These are phyloP conservation scores for Parascotia fuliginaria DNA, from an alignment of 2,888 invertebrate genomes.

Conservation along the genomic window DNA sequence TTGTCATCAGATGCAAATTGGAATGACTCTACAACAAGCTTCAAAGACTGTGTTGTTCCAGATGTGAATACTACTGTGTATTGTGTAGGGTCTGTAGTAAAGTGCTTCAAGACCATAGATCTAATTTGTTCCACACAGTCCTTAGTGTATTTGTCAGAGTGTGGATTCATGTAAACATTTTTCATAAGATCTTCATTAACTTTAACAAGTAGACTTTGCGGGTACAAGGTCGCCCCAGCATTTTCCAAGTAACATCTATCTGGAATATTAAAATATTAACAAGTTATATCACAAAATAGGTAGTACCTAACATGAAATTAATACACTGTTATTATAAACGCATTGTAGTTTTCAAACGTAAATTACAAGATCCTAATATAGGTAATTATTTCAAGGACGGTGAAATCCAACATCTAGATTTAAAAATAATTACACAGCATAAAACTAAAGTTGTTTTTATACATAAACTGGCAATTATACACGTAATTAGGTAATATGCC, in stretches of 20 bases:
- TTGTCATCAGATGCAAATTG: slow-evolving; percentile 75
- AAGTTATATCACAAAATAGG: neutral
- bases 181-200: slow-evolving; percentile 87
- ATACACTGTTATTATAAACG: too few species aligned
- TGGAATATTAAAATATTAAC: slow-evolving; percentile 57
- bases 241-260: slow-evolving; percentile 94
- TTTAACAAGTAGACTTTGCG: slow-evolving; percentile 89
- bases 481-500: neutral
- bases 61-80: slow-evolving; percentile 97
- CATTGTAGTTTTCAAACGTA: too few species aligned
- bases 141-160: slow-evolving; percentile 92
- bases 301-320: too few species aligned
- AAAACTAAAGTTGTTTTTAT: too few species aligned
- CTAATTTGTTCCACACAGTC: slow-evolving; percentile 94
- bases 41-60: slow-evolving; percentile 95
- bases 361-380: too few species aligned
- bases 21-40: slow-evolving; percentile 93
- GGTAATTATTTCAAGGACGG: slow-evolving; percentile 19
- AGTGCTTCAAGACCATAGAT: slow-evolving; percentile 93
- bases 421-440: neutral
- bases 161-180: slow-evolving; percentile 96
- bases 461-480: too few species aligned
- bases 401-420: slow-evolving; percentile 17
- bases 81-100: slow-evolving; percentile 91
- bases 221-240: slow-evolving; percentile 94